Percentiles rank a stretch among this genome's conserved stretches.
Conservation (phyloP, 1,140 invertebrate genomes). For the Magallana ariakensis region DNA sequence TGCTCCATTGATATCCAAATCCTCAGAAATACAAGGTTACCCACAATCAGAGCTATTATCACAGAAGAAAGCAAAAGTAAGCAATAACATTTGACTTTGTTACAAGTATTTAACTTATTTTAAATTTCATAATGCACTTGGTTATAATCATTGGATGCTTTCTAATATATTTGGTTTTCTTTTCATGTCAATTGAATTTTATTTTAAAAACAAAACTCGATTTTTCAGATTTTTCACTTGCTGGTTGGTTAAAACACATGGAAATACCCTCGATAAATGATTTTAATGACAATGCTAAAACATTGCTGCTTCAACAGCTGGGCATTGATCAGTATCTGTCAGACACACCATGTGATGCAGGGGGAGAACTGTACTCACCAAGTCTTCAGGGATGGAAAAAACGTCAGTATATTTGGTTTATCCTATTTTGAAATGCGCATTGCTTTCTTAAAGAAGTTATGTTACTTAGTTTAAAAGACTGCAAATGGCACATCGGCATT, state of each 20-base stretch:
- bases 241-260: neutral
- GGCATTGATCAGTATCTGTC: neutral
- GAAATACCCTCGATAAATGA: neutral
- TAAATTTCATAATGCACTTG: too few relatives aligned
- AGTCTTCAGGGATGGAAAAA: slow-evolving; percentile 23
- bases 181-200: too few relatives aligned
- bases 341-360: slow-evolving; percentile 15
- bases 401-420: slow-evolving; percentile 1
- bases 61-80: slow-evolving; percentile 12
- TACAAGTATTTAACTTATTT: too few relatives aligned
- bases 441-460: too few relatives aligned
- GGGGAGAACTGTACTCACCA: neutral
- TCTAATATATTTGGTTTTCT: too few relatives aligned
- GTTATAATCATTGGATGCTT: too few relatives aligned
- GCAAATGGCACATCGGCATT: too few relatives aligned
- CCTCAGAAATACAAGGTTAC: neutral
- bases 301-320: neutral
- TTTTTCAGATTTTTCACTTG: neutral
- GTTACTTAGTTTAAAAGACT: too few relatives aligned
- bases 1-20: neutral
- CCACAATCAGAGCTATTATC: neutral
- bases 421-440: too few relatives aligned
- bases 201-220: too few relatives aligned
- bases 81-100: too few relatives aligned
- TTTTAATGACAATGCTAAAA: neutral